These are phyloP conservation scores for Heptranchias perlo DNA, from an alignment of 2,113 vertebrate species.

Conservation along the genomic window DNA sequence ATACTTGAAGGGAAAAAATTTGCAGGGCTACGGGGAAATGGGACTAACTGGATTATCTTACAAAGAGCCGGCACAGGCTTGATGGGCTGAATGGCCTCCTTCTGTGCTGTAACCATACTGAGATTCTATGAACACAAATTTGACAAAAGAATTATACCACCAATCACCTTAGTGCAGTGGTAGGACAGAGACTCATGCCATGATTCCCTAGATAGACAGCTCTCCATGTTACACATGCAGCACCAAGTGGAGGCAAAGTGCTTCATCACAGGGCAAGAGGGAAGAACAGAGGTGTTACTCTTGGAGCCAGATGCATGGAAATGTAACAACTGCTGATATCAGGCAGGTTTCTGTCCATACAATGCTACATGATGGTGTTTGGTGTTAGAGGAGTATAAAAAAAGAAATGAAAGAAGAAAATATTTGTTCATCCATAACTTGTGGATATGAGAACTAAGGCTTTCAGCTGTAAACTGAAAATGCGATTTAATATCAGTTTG, in stretches of 20 bases:
- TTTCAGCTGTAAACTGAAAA: background rate
- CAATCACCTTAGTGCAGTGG: background rate
- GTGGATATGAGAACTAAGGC: background rate
- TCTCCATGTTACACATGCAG: background rate
- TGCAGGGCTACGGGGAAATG: too few relatives aligned
- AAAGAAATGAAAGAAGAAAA: too few relatives aligned
- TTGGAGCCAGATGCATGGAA: too few relatives aligned
- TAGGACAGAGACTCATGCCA: background rate
- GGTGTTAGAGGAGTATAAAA: background rate
- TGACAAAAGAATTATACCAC: background rate
- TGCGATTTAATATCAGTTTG: background rate
- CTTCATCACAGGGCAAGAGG: background rate
- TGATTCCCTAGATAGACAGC: background rate
- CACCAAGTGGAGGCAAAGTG: background rate
- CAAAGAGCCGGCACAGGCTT: too few relatives aligned
- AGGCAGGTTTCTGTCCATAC: too few relatives aligned
- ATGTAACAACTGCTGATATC: too few relatives aligned
- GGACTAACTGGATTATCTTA: too few relatives aligned
- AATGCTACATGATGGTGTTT: background rate
- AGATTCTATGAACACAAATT: background rate
- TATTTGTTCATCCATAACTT: background rate
- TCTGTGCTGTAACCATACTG: too few relatives aligned
- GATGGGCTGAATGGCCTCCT: too few relatives aligned
- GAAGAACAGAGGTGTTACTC: background rate
- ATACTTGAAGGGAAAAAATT: too few relatives aligned